These are phyloP conservation scores for Clarias gariepinus DNA, from an alignment of 2,113 vertebrate species.

Conservation along the genomic window DNA sequence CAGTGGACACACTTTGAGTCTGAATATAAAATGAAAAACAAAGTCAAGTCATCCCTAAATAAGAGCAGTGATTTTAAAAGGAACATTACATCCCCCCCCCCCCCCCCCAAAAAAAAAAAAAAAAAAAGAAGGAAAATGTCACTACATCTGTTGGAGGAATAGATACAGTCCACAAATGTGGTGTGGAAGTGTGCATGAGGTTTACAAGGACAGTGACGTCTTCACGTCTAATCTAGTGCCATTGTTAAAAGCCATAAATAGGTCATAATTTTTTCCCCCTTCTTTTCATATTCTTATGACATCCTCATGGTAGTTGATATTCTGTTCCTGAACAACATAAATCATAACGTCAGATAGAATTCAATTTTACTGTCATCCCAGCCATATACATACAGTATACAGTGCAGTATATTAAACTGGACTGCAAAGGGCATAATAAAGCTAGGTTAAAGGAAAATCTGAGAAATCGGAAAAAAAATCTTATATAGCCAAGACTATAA, in stretches of 20 bases:
- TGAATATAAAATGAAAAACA: background rate
- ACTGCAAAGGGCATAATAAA: background rate
- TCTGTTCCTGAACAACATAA: background rate
- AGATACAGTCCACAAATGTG: background rate
- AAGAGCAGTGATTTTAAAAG: background rate
- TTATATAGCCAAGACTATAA: background rate
- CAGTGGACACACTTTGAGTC: background rate
- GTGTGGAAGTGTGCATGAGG: background rate
- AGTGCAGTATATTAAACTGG: background rate
- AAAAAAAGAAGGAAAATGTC: background rate
- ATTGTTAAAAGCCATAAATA: background rate
- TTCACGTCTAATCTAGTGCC: background rate
- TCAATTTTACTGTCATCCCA: background rate
- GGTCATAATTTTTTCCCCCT: background rate
- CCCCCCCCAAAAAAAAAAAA: too few relatives aligned
- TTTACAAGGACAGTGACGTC: background rate
- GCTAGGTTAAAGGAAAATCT: background rate
- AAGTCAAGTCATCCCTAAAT: background rate
- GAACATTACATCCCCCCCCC: too few relatives aligned
- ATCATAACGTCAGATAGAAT: constrained; percentile 6
- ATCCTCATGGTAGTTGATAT: background rate
- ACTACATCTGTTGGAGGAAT: background rate
- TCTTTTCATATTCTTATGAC: background rate
- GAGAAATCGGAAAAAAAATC: background rate
- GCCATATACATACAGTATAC: background rate